Conservation (phyloP, 2,797 vertebrate species). For the Dendrocincla tyrannina region DNA sequence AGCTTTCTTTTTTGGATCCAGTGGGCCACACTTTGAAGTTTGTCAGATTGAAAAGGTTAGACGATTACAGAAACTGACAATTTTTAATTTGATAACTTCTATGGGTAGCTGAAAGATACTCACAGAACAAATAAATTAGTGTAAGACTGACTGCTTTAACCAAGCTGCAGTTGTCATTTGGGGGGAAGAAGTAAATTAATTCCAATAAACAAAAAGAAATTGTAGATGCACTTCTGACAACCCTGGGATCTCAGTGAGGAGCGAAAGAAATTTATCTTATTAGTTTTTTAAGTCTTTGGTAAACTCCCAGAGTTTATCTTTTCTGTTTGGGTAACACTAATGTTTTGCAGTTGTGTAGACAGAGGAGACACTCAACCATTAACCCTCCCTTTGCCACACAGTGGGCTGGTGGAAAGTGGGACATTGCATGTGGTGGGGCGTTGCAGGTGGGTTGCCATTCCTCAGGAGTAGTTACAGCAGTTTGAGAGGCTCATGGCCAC, state of each 20-base stretch:
- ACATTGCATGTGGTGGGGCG: rapidly evolving
- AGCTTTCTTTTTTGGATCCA: constrained; percentile 30
- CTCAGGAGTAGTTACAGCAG: neutral
- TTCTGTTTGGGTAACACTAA: neutral
- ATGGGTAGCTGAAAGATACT: constrained; percentile 43
- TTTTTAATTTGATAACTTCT: constrained; percentile 75
- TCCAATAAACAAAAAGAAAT: constrained; percentile 49
- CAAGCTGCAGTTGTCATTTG: constrained; percentile 8
- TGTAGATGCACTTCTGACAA: constrained; percentile 21
- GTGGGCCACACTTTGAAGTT: constrained; percentile 49
- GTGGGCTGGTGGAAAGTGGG: neutral
- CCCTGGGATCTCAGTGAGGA: neutral
- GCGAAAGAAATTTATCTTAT: constrained; percentile 34
- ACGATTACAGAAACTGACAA: constrained; percentile 57
- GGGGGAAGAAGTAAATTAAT: constrained; percentile 65
- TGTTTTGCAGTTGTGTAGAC: neutral
- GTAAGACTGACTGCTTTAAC: constrained; percentile 36
- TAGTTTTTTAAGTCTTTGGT: constrained; percentile 58
- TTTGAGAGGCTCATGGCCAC: neutral
- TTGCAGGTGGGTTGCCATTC: neutral
- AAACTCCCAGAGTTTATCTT: constrained; percentile 19
- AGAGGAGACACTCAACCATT: neutral
- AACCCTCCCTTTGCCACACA: neutral
- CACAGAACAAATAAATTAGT: constrained; percentile 70
- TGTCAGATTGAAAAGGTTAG: constrained; percentile 67